Evolutionary conservation across 2,797 vertebrate genomes (phyloP), one percentile per base, ranked within the genome.

Genomic region (Phoeniculus purpureus): DNA sequence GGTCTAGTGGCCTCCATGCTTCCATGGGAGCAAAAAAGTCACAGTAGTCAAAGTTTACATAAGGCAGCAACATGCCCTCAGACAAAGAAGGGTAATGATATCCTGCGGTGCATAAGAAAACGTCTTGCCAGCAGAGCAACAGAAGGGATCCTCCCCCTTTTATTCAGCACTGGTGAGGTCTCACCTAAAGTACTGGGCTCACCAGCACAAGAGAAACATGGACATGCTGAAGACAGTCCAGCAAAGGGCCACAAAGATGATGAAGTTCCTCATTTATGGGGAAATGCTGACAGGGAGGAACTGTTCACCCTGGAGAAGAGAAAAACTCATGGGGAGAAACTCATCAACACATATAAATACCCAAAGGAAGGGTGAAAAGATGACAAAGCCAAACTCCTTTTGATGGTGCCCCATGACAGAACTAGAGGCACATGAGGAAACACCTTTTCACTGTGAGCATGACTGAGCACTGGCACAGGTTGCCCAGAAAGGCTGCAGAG

Each of bases 11-110:
- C 26, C 15, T 77, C 31, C 23, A 61, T 6, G 48, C 11, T 70
- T 80, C 34, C 25, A 43, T 43, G 43, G 43, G 9, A 43, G n/a
- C 65, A 60, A 9, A 61, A 29, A 65, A 48, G 17, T 14, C 71
- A 71, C 55, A 86, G 43, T 37, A 74, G 26, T 43, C 37, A 31
- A 56, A 62, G 23, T 26, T 45, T 45, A 14, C 6, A 0, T 3
- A 8, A 32, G 23, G 32, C 54, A 86, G 68, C 40, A 52, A 15
- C 0, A 0, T 8, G 37, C 3, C 43, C 48, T 25, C 43, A 43
- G 13, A 5, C 54, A 45, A 37, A 32, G 20, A 50, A 32, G 13
- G 22, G 12, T 11, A 23, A 37, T 3, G 15, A 34, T 15, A 19
- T 4, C 60, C 52, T 37, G 19, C 60, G 52, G 22, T 19, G 8